Base-by-base conservation (phyloP, 2,888 invertebrate species). In the Chorisops tibialis region DNA sequence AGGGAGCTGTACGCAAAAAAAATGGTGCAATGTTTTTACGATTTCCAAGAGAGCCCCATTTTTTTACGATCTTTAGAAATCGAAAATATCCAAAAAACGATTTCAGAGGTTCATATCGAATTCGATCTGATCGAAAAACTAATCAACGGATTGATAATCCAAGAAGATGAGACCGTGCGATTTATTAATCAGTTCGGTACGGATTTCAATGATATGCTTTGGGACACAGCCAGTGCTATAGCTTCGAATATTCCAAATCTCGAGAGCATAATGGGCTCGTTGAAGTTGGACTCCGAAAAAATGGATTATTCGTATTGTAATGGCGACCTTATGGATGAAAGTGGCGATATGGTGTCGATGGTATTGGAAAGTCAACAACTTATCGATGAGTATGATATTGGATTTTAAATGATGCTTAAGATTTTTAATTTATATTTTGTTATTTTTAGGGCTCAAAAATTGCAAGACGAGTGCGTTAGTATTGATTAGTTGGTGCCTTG, bases 231-330 rank as follows among this genome's bases (percentile, higher is more conserved):
- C 1, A 19, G 24, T 11, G 1, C 30, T 6, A 5, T 3, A 9
- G 43, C 16, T 3, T 18, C 43, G 12, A 56, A 56, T 18, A 43
- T 43, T 43, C 56, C 56, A 3, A 45, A 56, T 56, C 19, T 56
- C 14, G 56, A 43, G 5, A 21, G 21, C 6, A 45, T 56, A 43
- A 30, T 43, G 3, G 19, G 5, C 12, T 21, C 39, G 16, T 11
- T 14, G 39, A n/a, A 39, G 5, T n/a, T 39, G n/a, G 12, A 39
- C 39, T 7, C 5, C 3, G 39, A n/a, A n/a, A n/a, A 39, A 39
- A 30, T 30, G 30, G 30, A 30, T 30, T 9, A 30, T 9, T 30
- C 30, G 7, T 9, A 30, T 30, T 30, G 7, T 9, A 30, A 30
- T 9, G 30, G 30, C 9, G 5, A 30, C 9, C 9, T 9, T 5